Evolutionary conservation across 2,113 vertebrate genomes (phyloP), one percentile per base, ranked within the genome.

Genomic region (Notarius quadriscutis): DNA sequence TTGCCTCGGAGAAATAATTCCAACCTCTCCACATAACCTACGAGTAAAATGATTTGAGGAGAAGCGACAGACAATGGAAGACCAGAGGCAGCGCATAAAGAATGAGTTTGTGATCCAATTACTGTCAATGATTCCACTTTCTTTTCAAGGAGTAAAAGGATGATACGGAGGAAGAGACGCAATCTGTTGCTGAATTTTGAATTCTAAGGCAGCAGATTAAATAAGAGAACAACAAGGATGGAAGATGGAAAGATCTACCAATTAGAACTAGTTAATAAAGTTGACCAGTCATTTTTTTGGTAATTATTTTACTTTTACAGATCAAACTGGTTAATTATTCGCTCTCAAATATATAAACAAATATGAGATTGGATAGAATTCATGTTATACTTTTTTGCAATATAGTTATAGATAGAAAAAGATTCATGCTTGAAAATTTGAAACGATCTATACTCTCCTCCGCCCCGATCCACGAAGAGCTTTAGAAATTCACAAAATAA

Each of bases 61-160:
- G 83, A 87, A 34, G 81, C 84, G 86, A 84, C 86, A 83, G 86
- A 50, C 10, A 60, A 86, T 81, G 77, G 50, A 80, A 57, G 55
- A 51, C 65, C 20, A 11, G 12, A 63, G 60, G 63, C 51, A 4
- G 12, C 17, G 75, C 48, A 34, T 69, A 69, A 57, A 62, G 27
- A 69, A 30, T 20, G 60, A 18, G 22, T 86, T 80, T 86, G 67
- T 63, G 71, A 87, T 75, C 67, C 86, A 75, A 63, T 87, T 87
- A 83, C 67, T 81, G 78, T 51, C 63, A 60, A 51, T 12, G 57
- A 51, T 74, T 34, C 50, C 17, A 72, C 80, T 74, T 60, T 63
- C 80, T 62, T 30, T 82, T 83, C 71, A 63, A 48, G 15, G 18
- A 67, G 74, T 55, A 77, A 77, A 84, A 67, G 53, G 22, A 27